phyloP scores from a whole-genome alignment of 2,797 vertebrate species.

The Pantherophis alleghaniensis region DNA sequence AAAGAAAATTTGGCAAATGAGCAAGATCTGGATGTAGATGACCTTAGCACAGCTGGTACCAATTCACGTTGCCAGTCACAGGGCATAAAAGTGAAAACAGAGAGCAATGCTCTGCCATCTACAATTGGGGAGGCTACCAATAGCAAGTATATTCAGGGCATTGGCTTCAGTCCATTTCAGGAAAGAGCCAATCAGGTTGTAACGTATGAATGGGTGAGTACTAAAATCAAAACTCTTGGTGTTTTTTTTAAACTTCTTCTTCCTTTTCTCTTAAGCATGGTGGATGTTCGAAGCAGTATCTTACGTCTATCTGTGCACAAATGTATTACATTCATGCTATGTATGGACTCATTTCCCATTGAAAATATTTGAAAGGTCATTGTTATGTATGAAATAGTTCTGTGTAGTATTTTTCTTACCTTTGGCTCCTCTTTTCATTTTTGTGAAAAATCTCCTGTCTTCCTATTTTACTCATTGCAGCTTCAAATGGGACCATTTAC shows the following conservation, averaged over 20 bases:
- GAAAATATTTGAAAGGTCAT: neutral
- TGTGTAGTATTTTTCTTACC: neutral
- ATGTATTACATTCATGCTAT: neutral
- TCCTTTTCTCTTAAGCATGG: neutral
- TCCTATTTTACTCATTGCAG: neutral
- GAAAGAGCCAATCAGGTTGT: conserved; percentile 95
- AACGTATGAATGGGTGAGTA: conserved; percentile 96
- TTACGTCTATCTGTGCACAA: neutral
- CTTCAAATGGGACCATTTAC: neutral
- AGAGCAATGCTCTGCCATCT: conserved; percentile 68
- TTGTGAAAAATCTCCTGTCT: neutral
- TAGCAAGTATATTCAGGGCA: conserved; percentile 83
- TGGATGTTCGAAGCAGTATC: neutral
- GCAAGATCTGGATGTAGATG: conserved; percentile 95
- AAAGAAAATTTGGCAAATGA: conserved; percentile 95
- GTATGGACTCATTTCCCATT: neutral
- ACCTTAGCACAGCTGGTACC: conserved; percentile 80
- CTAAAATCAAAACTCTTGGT: neutral
- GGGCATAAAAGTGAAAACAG: conserved; percentile 83
- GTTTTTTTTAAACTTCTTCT: neutral
- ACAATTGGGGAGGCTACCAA: conserved; percentile 82
- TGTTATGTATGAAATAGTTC: neutral
- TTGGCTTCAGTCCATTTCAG: conserved; percentile 85
- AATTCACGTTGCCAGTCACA: conserved; percentile 81
- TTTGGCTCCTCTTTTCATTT: conserved; percentile 6